These are phyloP conservation scores for Chaetodon auriga DNA, from an alignment of 2,113 vertebrate species.

Conservation along the genomic window DNA sequence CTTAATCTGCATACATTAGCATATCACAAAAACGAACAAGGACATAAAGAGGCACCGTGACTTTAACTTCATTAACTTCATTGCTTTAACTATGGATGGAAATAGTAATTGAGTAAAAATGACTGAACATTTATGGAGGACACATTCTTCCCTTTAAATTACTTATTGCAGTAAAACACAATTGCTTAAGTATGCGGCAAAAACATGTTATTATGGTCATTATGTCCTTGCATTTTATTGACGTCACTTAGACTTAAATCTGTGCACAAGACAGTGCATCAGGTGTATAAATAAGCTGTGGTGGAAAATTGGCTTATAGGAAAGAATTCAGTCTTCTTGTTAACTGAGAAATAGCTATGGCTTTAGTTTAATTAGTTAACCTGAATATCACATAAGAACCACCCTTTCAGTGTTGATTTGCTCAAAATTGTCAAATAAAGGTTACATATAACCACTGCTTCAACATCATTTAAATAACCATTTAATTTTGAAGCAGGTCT, in stretches of 20 bases:
- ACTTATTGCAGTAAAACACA: not conserved
- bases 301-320: not conserved
- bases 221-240: not conserved
- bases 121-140: not conserved
- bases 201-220: not conserved
- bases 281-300: not conserved
- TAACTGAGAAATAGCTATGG: not conserved
- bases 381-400: not conserved
- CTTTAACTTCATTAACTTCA: slow-evolving; percentile 28
- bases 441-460: not conserved
- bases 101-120: slow-evolving; percentile 29
- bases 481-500: not conserved
- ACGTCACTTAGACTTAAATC: not conserved
- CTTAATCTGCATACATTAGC: slow-evolving; percentile 76
- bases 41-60: slow-evolving; percentile 68
- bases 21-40: slow-evolving; percentile 73
- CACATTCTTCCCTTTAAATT: not conserved
- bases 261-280: not conserved
- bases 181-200: not conserved
- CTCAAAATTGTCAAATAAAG: not conserved
- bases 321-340: not conserved
- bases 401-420: not conserved
- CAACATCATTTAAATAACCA: not conserved
- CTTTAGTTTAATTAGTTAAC: not conserved
- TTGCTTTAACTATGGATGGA: slow-evolving; percentile 40